A percentile compares a stretch with the other conserved stretches of the same genome.
These are phyloP conservation scores for Heteractis magnifica DNA, from an alignment of 92 coral and sea anemone genomes.

Conservation along the genomic window DNA sequence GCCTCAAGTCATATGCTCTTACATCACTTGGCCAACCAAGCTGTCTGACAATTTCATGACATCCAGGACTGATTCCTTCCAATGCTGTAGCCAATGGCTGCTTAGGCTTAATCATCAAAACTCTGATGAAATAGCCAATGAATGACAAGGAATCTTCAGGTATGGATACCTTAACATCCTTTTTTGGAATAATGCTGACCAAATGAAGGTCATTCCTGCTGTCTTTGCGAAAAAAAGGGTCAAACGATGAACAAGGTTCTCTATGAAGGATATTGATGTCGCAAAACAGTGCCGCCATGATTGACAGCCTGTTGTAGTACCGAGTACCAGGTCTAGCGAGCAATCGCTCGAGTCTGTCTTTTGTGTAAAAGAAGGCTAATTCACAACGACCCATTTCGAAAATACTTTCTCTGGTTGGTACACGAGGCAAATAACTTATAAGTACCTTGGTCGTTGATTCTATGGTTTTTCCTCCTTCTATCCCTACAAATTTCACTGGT, in stretches of 20 bases:
- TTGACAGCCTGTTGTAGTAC: slow-evolving; percentile 79
- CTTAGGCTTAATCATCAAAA: slow-evolving; percentile 76
- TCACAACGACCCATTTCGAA: slow-evolving; percentile 89
- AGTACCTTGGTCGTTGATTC: slow-evolving; percentile 65
- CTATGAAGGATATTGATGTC: slow-evolving; percentile 65
- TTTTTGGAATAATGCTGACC: slow-evolving; percentile 80
- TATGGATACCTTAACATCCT: slow-evolving; percentile 43
- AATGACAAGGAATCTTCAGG: slow-evolving; percentile 59
- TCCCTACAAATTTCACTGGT: slow-evolving; percentile 87
- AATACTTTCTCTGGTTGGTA: slow-evolving; percentile 70
- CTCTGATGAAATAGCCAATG: slow-evolving; percentile 79
- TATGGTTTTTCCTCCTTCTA: slow-evolving; percentile 62
- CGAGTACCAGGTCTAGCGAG: slow-evolving; percentile 83
- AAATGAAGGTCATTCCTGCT: slow-evolving; percentile 57
- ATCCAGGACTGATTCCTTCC: slow-evolving; percentile 86
- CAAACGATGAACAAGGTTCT: slow-evolving; percentile 74
- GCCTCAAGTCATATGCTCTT: slow-evolving; percentile 58
- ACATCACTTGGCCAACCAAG: slow-evolving; percentile 56
- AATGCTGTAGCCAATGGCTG: slow-evolving; percentile 68
- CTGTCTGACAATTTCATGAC: slow-evolving; percentile 62
- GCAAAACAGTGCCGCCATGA: slow-evolving; percentile 79
- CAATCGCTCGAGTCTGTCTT: slow-evolving; percentile 76
- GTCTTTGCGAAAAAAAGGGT: slow-evolving; percentile 65
- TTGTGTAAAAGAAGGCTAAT: slow-evolving; percentile 74
- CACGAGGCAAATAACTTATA: slow-evolving; percentile 69